Conservation (phyloP, 2,888 invertebrate genomes). For the Linnaemya vulpina region DNA sequence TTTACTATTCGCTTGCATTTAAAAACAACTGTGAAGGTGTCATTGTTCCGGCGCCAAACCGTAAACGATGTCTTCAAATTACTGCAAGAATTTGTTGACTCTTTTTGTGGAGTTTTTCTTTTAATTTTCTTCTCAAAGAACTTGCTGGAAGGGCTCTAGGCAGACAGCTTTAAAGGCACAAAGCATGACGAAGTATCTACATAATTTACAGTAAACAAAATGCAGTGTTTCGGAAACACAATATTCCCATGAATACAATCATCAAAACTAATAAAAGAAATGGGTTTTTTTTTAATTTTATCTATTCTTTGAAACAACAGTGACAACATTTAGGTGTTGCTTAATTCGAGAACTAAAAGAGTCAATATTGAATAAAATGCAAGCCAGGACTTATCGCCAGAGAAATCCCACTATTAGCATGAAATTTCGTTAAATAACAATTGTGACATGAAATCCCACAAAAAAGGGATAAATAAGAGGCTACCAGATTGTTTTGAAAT, state of each 20-base stretch:
- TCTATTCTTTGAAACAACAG: too few species aligned
- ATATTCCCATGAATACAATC: slow-evolving; percentile 27
- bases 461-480: too few species aligned
- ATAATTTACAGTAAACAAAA: slow-evolving; percentile 6
- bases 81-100: slow-evolving; percentile 26
- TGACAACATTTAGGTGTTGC: too few species aligned
- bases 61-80: slow-evolving; percentile 59
- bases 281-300: too few species aligned
- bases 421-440: too few species aligned
- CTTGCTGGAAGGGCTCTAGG: not conserved
- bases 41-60: slow-evolving; percentile 58
- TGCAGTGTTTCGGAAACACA: not conserved
- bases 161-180: not conserved
- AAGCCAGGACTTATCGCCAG: not conserved
- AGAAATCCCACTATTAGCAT: too few species aligned
- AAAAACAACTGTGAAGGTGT: slow-evolving; percentile 41
- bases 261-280: too few species aligned
- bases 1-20: slow-evolving; percentile 1
- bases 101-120: not conserved
- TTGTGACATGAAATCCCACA: too few species aligned
- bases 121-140: not conserved
- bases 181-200: slow-evolving; percentile 19
- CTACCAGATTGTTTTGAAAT: too few species aligned
- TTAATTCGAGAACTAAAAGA: too few species aligned
- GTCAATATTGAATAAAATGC: not conserved